Evolutionary conservation across 2,888 invertebrate species (phyloP).

Genomic region (Rhogogaster chlorosoma): DNA sequence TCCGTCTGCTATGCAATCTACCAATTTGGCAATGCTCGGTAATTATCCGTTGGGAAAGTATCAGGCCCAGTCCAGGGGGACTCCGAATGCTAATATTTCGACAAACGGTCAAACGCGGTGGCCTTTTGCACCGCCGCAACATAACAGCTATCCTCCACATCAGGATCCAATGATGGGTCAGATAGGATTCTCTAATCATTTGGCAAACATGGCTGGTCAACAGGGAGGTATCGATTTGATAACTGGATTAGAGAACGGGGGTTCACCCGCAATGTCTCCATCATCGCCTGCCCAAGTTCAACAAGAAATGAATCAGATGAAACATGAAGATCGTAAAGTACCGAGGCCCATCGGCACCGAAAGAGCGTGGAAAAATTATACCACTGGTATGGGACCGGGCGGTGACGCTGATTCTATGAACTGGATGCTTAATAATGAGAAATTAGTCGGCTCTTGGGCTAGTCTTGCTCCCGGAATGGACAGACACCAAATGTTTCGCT

Average conservation of each 20-base stretch:
- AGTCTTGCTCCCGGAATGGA: constrained; percentile 72
- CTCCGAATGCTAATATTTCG: constrained; percentile 66
- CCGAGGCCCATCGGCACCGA: constrained; percentile 92
- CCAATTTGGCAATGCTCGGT: constrained; percentile 71
- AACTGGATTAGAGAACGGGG: constrained; percentile 77
- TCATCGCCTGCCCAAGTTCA: constrained; percentile 77
- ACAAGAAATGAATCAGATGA: constrained; percentile 73
- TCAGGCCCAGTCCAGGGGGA: constrained; percentile 64
- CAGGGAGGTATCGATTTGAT: constrained; percentile 71
- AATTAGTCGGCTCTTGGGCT: constrained; percentile 74
- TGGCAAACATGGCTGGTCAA: constrained; percentile 68
- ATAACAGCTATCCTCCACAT: constrained; percentile 69
- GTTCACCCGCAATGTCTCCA: constrained; percentile 77
- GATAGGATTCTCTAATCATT: constrained; percentile 72
- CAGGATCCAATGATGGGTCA: constrained; percentile 74
- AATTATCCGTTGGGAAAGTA: constrained; percentile 74
- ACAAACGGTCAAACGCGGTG: constrained; percentile 73
- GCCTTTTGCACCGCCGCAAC: constrained; percentile 72
- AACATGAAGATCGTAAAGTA: constrained; percentile 80
- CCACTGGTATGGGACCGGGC: constrained; percentile 68
- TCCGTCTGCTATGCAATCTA: constrained; percentile 69
- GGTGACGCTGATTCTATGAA: constrained; percentile 75
- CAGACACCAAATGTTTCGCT: constrained; percentile 73
- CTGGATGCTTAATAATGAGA: constrained; percentile 78
- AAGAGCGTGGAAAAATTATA: constrained; percentile 85